These are phyloP conservation scores for Luscinia luscinia DNA, from an alignment of 2,797 vertebrate species.

Conservation along the genomic window DNA sequence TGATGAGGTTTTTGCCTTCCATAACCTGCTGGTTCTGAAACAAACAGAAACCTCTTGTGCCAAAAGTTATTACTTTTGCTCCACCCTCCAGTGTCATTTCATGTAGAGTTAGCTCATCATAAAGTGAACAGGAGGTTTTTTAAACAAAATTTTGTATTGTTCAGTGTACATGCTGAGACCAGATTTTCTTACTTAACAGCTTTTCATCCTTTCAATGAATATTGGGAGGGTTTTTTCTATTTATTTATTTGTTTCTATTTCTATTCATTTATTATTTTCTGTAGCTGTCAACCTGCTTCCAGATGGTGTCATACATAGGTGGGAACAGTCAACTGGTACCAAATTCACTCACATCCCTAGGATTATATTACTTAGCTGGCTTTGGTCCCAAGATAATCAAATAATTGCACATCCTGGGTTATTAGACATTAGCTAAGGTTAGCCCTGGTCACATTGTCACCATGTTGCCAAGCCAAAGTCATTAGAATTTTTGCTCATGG, in stretches of 20 bases:
- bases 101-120: not conserved
- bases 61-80: not conserved
- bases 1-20: not conserved
- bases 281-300: not conserved
- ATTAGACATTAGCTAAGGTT: conserved; percentile 3
- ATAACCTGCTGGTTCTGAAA: not conserved
- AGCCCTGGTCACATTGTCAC: not conserved
- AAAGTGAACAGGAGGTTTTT: not conserved
- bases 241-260: too few species aligned
- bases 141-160: not conserved
- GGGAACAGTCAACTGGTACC: not conserved
- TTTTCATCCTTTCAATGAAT: not conserved
- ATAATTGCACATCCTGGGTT: not conserved
- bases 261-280: not conserved
- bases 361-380: not conserved
- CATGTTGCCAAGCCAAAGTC: not conserved
- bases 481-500: not conserved
- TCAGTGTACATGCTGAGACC: not conserved
- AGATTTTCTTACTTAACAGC: not conserved
- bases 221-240: accelerated
- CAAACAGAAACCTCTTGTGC: not conserved
- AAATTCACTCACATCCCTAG: not conserved
- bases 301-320: not conserved
- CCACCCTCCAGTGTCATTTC: not conserved
- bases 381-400: not conserved